phyloP scores from a whole-genome alignment of 2,113 vertebrate species.

The Solea senegalensis region DNA sequence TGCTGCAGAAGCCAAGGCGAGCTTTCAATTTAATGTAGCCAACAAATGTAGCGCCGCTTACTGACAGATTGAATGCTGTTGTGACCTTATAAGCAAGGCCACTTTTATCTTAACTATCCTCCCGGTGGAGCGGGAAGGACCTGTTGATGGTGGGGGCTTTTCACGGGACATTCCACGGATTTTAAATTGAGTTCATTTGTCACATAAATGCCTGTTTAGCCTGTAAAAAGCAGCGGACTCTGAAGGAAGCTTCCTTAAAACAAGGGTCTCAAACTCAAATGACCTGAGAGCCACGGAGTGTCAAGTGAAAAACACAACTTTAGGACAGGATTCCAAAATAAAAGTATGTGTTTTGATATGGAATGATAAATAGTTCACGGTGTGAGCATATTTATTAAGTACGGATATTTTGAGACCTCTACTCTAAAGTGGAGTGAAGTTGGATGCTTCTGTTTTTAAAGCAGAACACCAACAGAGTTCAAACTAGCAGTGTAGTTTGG shows the following conservation, averaged over 20 bases:
- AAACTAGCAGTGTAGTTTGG: too few relatives aligned
- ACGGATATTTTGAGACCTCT: too few relatives aligned
- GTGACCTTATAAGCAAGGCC: slow-evolving; percentile 47
- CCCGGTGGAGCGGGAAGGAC: slow-evolving; percentile 10
- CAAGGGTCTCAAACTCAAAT: too few relatives aligned
- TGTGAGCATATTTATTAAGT: too few relatives aligned
- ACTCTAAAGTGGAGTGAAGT: too few relatives aligned
- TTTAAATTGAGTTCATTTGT: background rate
- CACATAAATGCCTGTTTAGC: background rate
- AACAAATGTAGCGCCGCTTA: slow-evolving; percentile 44
- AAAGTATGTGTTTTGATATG: too few relatives aligned
- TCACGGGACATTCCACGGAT: slow-evolving; percentile 2
- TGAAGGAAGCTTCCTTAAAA: background rate
- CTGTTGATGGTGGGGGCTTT: slow-evolving; percentile 32
- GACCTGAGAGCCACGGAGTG: too few relatives aligned
- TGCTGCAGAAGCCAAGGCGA: slow-evolving; percentile 40
- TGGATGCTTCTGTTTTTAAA: too few relatives aligned
- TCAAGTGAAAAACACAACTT: too few relatives aligned
- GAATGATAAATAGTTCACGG: too few relatives aligned
- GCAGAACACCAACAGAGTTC: too few relatives aligned
- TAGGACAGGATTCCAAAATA: too few relatives aligned
- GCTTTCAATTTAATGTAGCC: slow-evolving; percentile 60
- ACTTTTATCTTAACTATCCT: slow-evolving; percentile 36
- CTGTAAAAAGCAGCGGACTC: background rate
- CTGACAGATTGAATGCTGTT: slow-evolving; percentile 53